These are phyloP conservation scores for Amphiprion clarkii DNA, from an alignment of 2,797 vertebrate genomes.

Conservation along the genomic window DNA sequence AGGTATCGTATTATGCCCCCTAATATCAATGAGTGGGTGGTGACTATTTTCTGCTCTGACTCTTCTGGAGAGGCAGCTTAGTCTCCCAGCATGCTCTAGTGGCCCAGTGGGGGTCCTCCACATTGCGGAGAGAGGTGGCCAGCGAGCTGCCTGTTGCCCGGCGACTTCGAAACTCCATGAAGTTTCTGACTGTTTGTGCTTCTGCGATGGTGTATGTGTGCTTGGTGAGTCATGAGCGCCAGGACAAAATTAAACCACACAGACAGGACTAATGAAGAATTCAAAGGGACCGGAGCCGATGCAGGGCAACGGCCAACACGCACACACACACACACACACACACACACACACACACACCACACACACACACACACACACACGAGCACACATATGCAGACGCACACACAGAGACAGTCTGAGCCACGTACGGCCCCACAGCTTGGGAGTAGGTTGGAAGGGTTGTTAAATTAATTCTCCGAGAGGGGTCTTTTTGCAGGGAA, in stretches of 20 bases:
- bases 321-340: not conserved
- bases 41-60: conserved; percentile 47
- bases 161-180: conserved; percentile 55
- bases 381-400: not conserved
- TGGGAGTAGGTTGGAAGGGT: conserved; percentile 32
- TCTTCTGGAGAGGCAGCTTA: conserved; percentile 44
- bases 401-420: conserved; percentile 10
- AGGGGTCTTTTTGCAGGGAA: conserved; percentile 51
- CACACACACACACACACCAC: not conserved
- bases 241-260: conserved; percentile 65
- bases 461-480: conserved; percentile 55
- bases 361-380: not conserved
- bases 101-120: conserved; percentile 62
- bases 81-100: conserved; percentile 65
- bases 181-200: conserved; percentile 44
- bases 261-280: conserved; percentile 64
- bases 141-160: conserved; percentile 60
- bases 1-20: conserved; percentile 2
- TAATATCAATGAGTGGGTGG: conserved; percentile 42
- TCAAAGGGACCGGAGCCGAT: conserved; percentile 52
- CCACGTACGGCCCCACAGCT: conserved; percentile 32
- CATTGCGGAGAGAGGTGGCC: conserved; percentile 56
- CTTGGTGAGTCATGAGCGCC: conserved; percentile 58
- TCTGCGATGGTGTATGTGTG: conserved; percentile 40
- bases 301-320: conserved; percentile 28